A percentile compares a stretch with the other conserved stretches of the same genome.
These are phyloP conservation scores for Barypeithes pellucidus DNA, from an alignment of 2,888 invertebrate genomes.

Conservation along the genomic window DNA sequence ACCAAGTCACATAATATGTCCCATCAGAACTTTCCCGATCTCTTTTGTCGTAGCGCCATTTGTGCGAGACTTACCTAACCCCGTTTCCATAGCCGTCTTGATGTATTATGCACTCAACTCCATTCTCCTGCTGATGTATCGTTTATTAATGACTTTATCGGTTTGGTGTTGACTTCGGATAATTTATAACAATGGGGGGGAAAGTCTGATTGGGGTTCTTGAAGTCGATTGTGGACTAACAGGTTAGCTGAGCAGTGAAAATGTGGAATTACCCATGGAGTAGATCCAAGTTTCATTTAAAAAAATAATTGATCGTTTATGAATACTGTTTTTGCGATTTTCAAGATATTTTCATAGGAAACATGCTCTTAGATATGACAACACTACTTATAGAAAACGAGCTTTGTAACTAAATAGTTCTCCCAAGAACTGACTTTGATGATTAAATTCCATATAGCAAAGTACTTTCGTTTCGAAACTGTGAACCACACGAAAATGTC, in stretches of 20 bases:
- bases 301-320: no score
- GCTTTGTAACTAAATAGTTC: no score
- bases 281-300: no score
- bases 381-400: no score
- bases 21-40: not conserved
- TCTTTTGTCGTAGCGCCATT: not conserved
- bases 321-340: no score
- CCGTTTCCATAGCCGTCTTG: slow-evolving; percentile 13
- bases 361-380: no score
- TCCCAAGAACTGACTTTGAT: no score
- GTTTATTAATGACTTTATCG: slow-evolving; percentile 22
- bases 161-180: slow-evolving; percentile 7
- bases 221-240: not conserved
- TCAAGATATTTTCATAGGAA: no score
- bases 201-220: not conserved
- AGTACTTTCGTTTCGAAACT: no score
- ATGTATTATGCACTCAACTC: slow-evolving; percentile 22
- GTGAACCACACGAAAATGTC: no score
- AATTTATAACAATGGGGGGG: not conserved
- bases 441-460: no score
- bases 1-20: not conserved
- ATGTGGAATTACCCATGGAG: no score
- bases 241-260: not conserved
- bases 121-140: slow-evolving; percentile 17
- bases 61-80: not conserved